Conservation (phyloP, 2,888 invertebrate genomes). For the Thereva unica region DNA sequence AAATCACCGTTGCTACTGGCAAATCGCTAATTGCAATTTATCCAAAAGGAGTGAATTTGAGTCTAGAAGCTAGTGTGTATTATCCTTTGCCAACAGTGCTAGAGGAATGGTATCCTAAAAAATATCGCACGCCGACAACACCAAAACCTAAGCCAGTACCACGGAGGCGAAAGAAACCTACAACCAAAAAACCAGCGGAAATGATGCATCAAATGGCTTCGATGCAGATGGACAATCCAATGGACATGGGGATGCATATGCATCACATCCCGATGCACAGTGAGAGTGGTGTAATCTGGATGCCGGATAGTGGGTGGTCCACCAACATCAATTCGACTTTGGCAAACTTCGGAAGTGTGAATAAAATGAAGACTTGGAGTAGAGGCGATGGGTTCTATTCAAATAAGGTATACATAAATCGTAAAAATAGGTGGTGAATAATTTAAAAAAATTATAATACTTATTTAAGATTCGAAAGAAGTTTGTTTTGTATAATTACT, state of each 20-base stretch:
- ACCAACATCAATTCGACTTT: neutral
- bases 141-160: constrained; percentile 5
- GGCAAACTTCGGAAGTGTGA: neutral
- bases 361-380: constrained; percentile 10
- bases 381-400: neutral
- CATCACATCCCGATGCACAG: constrained; percentile 19
- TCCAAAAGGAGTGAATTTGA: constrained; percentile 49
- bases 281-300: constrained; percentile 31
- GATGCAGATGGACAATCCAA: neutral
- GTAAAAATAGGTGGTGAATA: no score
- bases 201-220: neutral
- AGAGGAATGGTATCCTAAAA: constrained; percentile 52
- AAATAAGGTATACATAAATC: neutral
- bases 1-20: constrained; percentile 49
- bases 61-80: constrained; percentile 50
- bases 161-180: constrained; percentile 42
- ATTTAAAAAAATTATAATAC: no score
- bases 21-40: constrained; percentile 49
- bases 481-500: no score
- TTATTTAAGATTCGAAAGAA: no score
- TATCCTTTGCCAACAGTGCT: constrained; percentile 50
- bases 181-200: constrained; percentile 14
- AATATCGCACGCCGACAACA: constrained; percentile 49
- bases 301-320: constrained; percentile 6
- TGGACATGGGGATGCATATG: neutral